These are phyloP conservation scores for Adelphocoris suturalis DNA, from an alignment of 2,888 invertebrate genomes.

Conservation along the genomic window DNA sequence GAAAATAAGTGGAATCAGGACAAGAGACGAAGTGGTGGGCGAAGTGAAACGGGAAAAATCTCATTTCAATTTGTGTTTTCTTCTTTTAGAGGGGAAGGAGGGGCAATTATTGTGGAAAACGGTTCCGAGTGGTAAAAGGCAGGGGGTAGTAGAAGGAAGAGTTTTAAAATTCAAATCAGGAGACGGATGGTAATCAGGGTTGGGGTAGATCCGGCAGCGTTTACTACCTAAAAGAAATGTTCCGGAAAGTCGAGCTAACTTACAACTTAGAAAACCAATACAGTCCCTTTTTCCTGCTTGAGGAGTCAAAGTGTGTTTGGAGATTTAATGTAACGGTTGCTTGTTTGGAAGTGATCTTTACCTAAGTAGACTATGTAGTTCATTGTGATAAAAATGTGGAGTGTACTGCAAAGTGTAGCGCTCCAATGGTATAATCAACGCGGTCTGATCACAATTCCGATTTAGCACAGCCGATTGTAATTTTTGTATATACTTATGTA, in stretches of 20 bases:
- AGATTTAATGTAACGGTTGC: constrained; percentile 3
- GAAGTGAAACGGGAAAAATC: constrained; percentile 70
- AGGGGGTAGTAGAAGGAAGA: constrained; percentile 38
- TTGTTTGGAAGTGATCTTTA: background rate
- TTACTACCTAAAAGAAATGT: constrained; percentile 55
- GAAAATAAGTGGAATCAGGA: constrained; percentile 59
- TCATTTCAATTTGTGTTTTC: constrained; percentile 75
- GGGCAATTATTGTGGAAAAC: constrained; percentile 72
- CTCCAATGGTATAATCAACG: too few relatives aligned
- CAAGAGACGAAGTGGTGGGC: constrained; percentile 33
- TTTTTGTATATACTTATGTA: too few relatives aligned
- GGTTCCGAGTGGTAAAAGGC: constrained; percentile 53
- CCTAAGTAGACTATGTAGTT: too few relatives aligned
- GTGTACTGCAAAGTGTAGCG: too few relatives aligned
- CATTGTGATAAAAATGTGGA: too few relatives aligned
- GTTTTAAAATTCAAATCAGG: constrained; percentile 75
- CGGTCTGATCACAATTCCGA: too few relatives aligned
- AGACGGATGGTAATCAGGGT: constrained; percentile 64
- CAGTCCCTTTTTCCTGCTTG: constrained; percentile 32
- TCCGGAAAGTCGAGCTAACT: constrained; percentile 46
- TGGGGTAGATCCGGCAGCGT: constrained; percentile 28
- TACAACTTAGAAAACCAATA: constrained; percentile 51
- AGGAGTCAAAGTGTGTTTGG: constrained; percentile 7
- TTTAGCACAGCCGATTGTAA: too few relatives aligned
- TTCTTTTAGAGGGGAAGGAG: constrained; percentile 63